These are phyloP conservation scores for Agrenia bidenticulata DNA, from an alignment of 2,888 invertebrate species.

Conservation along the genomic window DNA sequence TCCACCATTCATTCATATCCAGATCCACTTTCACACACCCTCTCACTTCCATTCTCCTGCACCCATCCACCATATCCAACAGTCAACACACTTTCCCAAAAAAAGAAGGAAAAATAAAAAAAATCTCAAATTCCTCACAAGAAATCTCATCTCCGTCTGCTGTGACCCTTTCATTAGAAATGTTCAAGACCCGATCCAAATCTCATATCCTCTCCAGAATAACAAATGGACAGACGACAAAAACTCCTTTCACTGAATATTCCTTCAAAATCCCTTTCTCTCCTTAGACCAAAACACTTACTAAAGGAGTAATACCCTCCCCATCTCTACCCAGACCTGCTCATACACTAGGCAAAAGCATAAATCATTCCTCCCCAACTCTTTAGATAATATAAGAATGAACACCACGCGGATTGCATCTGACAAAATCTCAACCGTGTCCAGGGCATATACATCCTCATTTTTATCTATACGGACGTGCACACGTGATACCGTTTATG, in stretches of 20 bases:
- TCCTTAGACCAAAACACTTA: neutral
- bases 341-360: neutral
- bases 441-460: conserved; percentile 6
- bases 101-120: neutral
- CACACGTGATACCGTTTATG: conserved; percentile 8
- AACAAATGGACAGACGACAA: conserved; percentile 20
- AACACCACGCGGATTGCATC: neutral
- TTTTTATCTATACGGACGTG: too few species aligned
- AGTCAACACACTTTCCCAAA: neutral
- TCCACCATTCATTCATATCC: neutral
- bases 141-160: conserved; percentile 12
- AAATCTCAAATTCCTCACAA: neutral
- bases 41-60: neutral
- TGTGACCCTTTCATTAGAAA: conserved; percentile 18
- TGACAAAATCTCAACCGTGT: conserved; percentile 11
- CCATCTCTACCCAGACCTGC: neutral
- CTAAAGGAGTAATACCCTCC: neutral
- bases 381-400: neutral
- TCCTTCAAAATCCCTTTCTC: neutral
- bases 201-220: conserved; percentile 20
- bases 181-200: conserved; percentile 16
- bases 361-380: conserved; percentile 8
- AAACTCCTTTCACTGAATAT: conserved; percentile 14
- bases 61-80: neutral
- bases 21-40: neutral